Percentiles rank a stretch among this genome's conserved stretches.
Evolutionary conservation across 2,113 vertebrate genomes (phyloP).

Genomic region (Myanophis thanlyinensis): DNA sequence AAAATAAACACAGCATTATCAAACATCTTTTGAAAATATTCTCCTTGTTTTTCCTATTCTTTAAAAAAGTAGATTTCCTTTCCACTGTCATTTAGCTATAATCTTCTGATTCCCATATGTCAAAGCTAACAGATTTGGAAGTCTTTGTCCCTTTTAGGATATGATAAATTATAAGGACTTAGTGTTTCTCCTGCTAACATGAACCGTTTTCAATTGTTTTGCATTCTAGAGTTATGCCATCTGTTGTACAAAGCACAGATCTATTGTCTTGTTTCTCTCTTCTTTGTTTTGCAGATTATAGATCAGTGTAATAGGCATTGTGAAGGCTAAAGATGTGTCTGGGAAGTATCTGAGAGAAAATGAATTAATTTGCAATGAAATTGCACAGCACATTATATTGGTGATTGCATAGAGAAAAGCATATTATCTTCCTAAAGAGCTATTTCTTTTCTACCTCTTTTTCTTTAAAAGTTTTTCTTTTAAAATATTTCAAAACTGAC

Average conservation of each 20-base stretch:
- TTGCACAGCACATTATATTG: slow-evolving; percentile 2
- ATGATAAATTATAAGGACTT: slow-evolving; percentile 31
- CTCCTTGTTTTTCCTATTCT: not conserved
- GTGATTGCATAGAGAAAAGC: not conserved
- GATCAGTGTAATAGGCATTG: not conserved
- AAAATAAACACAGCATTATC: slow-evolving; percentile 19
- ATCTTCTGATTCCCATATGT: slow-evolving; percentile 28
- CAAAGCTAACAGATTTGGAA: slow-evolving; percentile 2
- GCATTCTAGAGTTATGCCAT: slow-evolving; percentile 32
- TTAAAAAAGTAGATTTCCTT: slow-evolving; percentile 7
- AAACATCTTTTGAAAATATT: slow-evolving; percentile 19
- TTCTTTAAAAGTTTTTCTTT: not conserved
- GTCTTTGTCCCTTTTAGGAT: slow-evolving; percentile 23
- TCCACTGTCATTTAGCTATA: slow-evolving; percentile 23
- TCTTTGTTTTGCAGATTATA: slow-evolving; percentile 22
- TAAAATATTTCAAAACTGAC: not conserved
- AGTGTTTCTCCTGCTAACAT: slow-evolving; percentile 22
- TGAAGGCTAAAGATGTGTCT: slow-evolving; percentile 18
- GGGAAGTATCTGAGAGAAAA: slow-evolving; percentile 35
- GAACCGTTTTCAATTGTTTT: slow-evolving; percentile 7
- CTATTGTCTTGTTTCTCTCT: slow-evolving; percentile 12
- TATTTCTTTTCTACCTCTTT: not conserved
- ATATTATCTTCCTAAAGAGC: not conserved
- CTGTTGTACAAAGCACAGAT: not conserved
- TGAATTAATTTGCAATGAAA: slow-evolving; percentile 20